Evolutionary conservation across 2,888 invertebrate species (phyloP).

Genomic region (Drosophila mimica): DNA sequence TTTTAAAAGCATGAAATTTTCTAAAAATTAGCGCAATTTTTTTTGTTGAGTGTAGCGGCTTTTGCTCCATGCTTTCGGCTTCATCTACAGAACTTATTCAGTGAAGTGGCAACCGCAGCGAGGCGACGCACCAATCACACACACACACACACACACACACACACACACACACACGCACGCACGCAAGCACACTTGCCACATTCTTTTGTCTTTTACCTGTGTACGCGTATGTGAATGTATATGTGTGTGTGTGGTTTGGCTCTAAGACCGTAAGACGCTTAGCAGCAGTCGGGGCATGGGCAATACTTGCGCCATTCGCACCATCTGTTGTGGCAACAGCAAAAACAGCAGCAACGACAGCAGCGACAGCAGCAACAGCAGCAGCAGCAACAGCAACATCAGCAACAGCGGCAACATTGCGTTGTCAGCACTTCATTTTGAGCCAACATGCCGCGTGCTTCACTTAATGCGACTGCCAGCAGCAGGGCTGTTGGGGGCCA

Average conservation of each 20-base stretch:
- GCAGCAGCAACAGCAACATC: slow-evolving; percentile 11
- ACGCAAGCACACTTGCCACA: slow-evolving; percentile 31
- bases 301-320: slow-evolving; percentile 56
- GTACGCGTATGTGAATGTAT: background rate
- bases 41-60: background rate
- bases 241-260: slow-evolving; percentile 34
- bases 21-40: accelerated
- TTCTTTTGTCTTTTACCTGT: slow-evolving; percentile 50
- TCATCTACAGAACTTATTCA: slow-evolving; percentile 27
- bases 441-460: slow-evolving; percentile 74
- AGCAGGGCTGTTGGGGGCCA: background rate
- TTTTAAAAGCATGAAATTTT: accelerated
- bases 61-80: background rate
- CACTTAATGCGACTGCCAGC: slow-evolving; percentile 68
- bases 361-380: slow-evolving; percentile 8
- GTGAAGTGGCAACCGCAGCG: slow-evolving; percentile 66
- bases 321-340: slow-evolving; percentile 51
- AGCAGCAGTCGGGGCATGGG: slow-evolving; percentile 59
- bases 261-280: slow-evolving; percentile 72
- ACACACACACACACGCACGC: slow-evolving; percentile 5
- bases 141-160: slow-evolving; percentile 6
- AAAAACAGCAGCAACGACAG: background rate
- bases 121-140: slow-evolving; percentile 25
- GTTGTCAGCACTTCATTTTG: slow-evolving; percentile 81
- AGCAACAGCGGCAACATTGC: slow-evolving; percentile 45